These are phyloP conservation scores for Grus americana DNA, from an alignment of 2,113 vertebrate genomes.

Conservation along the genomic window DNA sequence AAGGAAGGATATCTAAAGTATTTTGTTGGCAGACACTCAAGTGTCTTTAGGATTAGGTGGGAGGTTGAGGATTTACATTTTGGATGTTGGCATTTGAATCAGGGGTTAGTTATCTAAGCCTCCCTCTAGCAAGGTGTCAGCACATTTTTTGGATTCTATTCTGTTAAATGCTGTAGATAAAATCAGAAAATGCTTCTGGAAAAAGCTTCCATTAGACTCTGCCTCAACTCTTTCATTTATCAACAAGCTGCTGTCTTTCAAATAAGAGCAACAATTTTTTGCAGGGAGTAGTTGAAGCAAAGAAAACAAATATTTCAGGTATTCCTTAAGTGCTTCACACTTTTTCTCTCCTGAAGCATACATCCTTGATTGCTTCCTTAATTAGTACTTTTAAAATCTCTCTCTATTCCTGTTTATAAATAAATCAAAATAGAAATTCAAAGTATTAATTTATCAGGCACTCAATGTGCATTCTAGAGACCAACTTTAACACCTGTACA, in stretches of 20 bases:
- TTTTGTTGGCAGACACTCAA: background rate
- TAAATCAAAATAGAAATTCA: constrained; percentile 33
- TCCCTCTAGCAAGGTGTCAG: background rate
- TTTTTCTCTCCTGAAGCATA: constrained; percentile 17
- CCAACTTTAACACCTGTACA: background rate
- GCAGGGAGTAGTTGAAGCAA: background rate
- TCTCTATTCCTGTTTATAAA: constrained; percentile 25
- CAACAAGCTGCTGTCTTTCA: background rate
- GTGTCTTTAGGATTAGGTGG: background rate
- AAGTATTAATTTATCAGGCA: constrained; percentile 14
- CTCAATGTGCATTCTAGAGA: background rate
- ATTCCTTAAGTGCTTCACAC: background rate
- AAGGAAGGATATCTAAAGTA: background rate
- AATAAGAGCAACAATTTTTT: background rate
- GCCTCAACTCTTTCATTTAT: background rate
- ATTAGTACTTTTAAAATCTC: constrained; percentile 36
- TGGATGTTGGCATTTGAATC: background rate
- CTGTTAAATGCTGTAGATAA: background rate
- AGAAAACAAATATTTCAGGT: constrained; percentile 33
- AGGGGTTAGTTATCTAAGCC: background rate
- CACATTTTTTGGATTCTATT: background rate
- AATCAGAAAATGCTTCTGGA: background rate
- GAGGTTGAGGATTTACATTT: background rate
- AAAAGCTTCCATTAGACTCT: background rate
- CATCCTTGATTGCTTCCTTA: constrained; percentile 50